Evolutionary conservation across 2,888 invertebrate species (phyloP), one percentile per base, ranked within the genome.

Genomic region (Archaeoteleia sp.): DNA sequence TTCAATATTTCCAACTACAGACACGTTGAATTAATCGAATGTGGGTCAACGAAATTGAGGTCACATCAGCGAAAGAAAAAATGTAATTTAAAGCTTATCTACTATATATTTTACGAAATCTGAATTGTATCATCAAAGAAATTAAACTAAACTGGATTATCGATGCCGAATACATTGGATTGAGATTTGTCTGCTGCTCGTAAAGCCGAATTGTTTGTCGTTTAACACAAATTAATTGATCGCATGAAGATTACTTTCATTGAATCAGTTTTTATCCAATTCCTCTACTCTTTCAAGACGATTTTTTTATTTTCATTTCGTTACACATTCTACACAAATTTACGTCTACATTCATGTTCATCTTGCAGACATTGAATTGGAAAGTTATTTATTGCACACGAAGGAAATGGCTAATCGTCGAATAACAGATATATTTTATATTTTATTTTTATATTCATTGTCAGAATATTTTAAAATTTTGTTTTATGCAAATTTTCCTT

Each of bases 11-110:
- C 48, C 46, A 53, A 42, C 40, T 54, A 42, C 17, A 48, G 54
- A 48, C 53, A 60, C 39, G 49, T 57, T 34, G 58, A 29, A 58
- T 43, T 48, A 35, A 54, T 30, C 48, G 58, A 48, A 53, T 49
- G 48, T 66, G 46, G 53, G 58, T 58, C 42, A n/a, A 58, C 46
- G 42, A 66, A 66, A 66, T 58, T 53, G 58, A 54, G 58, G 46
- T 35, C 53, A 40, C 42, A 58, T 46, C 46, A 39, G 30, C 14
- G 53, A 54, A 46, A 37, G 48, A 58, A 45, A 42, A 66, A 58
- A 53, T 45, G 45, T 46, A 57, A 57, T 65, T 65, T 48, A 46
- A 42, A 48, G 35, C 49, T 63, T 45, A 54, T 13, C 23, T 17
- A 10, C 5, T 20, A 20, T 20, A 20, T 20, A 20, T 20, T 20